phyloP scores from a whole-genome alignment of 92 coral and sea anemone genomes.

The Phenganax stokvisi region DNA sequence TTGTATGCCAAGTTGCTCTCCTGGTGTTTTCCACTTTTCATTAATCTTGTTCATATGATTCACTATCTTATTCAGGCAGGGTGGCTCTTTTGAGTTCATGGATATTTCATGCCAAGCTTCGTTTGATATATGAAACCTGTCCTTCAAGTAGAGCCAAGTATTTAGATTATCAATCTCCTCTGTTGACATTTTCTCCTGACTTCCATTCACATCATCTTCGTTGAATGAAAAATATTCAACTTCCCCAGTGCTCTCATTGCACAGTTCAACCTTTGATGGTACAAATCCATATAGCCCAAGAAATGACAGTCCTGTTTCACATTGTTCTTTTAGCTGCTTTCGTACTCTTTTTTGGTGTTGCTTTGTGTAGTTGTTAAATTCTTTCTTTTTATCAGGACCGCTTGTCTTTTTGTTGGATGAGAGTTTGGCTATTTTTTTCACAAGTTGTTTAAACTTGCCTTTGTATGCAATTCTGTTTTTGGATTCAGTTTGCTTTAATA shows the following conservation, averaged over 20 bases:
- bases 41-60: constrained; percentile 1
- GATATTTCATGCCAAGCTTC: constrained; percentile 40
- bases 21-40: constrained; percentile 33
- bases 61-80: background rate
- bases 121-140: constrained; percentile 15
- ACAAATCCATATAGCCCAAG: constrained; percentile 39
- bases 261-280: constrained; percentile 53
- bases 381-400: constrained; percentile 30
- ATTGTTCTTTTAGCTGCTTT: constrained; percentile 11
- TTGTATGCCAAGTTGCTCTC: constrained; percentile 28
- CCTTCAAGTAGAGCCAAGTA: constrained; percentile 27
- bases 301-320: constrained; percentile 20
- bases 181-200: constrained; percentile 10
- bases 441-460: constrained; percentile 22
- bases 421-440: constrained; percentile 26
- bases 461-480: background rate
- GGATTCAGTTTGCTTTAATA: constrained; percentile 20
- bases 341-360: constrained; percentile 33
- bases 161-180: constrained; percentile 28
- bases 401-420: constrained; percentile 20
- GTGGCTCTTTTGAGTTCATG: constrained; percentile 4
- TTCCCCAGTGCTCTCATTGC: constrained; percentile 23
- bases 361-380: constrained; percentile 11
- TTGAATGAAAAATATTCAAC: constrained; percentile 12
- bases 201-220: constrained; percentile 13